phyloP scores from a whole-genome alignment of 2,113 vertebrate genomes.

The Galbula dea region DNA sequence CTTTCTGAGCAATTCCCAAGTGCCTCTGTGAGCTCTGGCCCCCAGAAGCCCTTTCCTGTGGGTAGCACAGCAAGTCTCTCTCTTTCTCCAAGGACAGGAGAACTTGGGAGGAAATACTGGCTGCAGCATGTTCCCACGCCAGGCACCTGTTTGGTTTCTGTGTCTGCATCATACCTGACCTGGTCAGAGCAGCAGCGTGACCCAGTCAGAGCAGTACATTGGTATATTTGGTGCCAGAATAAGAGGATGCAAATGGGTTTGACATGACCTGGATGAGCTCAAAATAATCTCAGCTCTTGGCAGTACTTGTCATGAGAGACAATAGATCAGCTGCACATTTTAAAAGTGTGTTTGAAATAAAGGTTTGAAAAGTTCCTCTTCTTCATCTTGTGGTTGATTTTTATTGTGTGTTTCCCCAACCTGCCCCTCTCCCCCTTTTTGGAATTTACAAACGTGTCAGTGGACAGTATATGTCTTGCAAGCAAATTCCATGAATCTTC shows the following conservation, averaged over 20 bases:
- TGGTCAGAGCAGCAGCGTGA: background rate
- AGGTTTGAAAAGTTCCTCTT: background rate
- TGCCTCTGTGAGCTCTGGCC: background rate
- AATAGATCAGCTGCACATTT: background rate
- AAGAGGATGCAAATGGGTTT: background rate
- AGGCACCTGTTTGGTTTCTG: background rate
- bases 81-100: background rate
- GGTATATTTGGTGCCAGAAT: background rate
- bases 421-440: background rate
- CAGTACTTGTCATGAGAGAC: background rate
- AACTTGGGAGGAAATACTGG: background rate
- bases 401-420: too few species aligned
- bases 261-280: background rate
- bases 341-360: background rate
- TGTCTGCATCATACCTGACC: background rate
- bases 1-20: background rate
- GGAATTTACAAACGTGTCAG: background rate
- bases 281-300: conserved; percentile 18
- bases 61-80: background rate
- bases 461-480: background rate
- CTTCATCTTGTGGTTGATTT: background rate
- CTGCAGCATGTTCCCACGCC: background rate
- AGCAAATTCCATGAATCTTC: background rate
- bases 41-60: background rate
- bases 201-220: background rate